These are phyloP conservation scores for Python bivittatus DNA, from an alignment of 2,113 vertebrate species.

Conservation along the genomic window DNA sequence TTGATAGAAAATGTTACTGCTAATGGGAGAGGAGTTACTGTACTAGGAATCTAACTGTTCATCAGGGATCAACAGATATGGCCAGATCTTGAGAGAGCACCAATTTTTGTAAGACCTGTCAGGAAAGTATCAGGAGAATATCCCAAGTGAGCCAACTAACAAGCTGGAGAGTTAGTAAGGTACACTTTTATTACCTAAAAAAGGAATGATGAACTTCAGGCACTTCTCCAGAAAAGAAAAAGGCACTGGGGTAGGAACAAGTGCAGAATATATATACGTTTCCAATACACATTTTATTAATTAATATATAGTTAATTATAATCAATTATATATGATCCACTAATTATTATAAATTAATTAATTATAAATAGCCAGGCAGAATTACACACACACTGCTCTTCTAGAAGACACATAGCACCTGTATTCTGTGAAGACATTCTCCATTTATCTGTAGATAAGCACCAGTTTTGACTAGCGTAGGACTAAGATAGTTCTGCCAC, in stretches of 20 bases:
- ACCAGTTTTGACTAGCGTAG: no score
- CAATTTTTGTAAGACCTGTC: neutral
- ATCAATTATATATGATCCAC: neutral
- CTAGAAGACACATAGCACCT: no score
- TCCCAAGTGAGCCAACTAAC: neutral
- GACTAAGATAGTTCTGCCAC: no score
- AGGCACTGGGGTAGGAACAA: neutral
- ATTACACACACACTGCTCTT: no score
- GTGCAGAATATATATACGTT: neutral
- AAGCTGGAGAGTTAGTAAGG: neutral
- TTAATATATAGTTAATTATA: neutral
- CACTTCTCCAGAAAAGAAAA: neutral
- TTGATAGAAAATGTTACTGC: neutral
- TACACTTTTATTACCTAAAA: neutral
- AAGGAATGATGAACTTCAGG: neutral
- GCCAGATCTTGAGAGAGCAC: neutral
- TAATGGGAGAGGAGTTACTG: neutral
- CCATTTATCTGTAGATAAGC: no score
- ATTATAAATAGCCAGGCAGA: neutral
- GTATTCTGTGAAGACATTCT: no score
- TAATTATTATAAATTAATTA: neutral
- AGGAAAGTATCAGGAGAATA: neutral
- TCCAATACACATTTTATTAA: neutral
- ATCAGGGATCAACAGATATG: neutral
- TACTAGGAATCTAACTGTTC: neutral